Percentiles rank a stretch among this genome's conserved stretches.
phyloP scores from a whole-genome alignment of 2,888 invertebrate genomes.

The Halocaridina rubra region DNA sequence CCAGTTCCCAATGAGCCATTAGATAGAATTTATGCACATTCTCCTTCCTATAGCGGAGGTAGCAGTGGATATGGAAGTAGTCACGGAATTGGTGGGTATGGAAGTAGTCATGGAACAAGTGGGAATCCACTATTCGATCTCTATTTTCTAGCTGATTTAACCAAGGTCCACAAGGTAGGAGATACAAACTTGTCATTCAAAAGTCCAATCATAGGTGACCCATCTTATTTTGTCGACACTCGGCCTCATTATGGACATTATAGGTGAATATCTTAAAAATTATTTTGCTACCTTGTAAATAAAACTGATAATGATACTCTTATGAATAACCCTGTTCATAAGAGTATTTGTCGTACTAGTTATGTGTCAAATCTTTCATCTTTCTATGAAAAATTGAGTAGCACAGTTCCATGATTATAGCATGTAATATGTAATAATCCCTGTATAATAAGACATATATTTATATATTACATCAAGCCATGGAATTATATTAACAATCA shows the following conservation, averaged over 20 bases:
- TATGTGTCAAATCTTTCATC: no score
- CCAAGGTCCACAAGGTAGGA: conserved; percentile 49
- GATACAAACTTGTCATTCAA: conserved; percentile 53
- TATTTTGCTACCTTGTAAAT: no score
- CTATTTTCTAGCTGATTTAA: conserved; percentile 51
- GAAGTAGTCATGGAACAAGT: not conserved
- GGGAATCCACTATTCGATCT: conserved; percentile 48
- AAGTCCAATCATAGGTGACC: conserved; percentile 55
- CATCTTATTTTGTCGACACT: conserved; percentile 57
- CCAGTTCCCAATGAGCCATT: not conserved
- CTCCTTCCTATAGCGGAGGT: not conserved
- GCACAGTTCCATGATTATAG: no score
- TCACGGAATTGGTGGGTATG: not conserved
- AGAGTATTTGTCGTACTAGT: no score
- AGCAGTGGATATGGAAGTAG: not conserved
- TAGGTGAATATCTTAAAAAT: no score
- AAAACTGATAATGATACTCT: no score
- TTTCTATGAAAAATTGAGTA: no score
- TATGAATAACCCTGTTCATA: no score
- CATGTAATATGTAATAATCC: no score
- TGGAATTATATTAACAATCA: no score
- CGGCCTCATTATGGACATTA: not conserved
- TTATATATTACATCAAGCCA: no score
- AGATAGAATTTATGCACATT: not conserved
- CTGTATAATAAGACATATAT: no score